Evolutionary conservation across 2,888 invertebrate genomes (phyloP).

Genomic region (Apodemia hepburni): DNA sequence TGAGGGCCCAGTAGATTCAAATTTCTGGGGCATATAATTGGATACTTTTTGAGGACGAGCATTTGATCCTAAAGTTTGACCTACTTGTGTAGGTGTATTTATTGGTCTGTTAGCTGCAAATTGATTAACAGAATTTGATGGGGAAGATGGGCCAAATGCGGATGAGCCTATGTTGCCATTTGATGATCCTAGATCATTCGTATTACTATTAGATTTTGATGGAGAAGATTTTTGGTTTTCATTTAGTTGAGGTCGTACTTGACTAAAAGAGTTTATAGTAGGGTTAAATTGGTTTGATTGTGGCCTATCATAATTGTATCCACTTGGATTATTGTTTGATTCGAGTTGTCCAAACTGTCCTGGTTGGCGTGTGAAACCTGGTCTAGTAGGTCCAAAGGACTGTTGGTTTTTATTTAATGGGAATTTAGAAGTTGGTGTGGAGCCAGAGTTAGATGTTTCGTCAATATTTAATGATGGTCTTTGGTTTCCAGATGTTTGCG

Average conservation of each 20-base stretch:
- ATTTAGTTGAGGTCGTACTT: neutral
- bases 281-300: slow-evolving; percentile 17
- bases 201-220: neutral
- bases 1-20: slow-evolving; percentile 17
- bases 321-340: slow-evolving; percentile 18
- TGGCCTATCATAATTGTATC: slow-evolving; percentile 29
- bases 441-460: neutral
- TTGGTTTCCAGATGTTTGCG: slow-evolving; percentile 4
- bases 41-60: neutral
- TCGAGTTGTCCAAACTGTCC: slow-evolving; percentile 4
- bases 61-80: neutral
- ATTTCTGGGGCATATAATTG: neutral
- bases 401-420: slow-evolving; percentile 4
- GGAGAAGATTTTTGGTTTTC: neutral
- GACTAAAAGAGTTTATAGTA: neutral
- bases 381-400: neutral
- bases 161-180: neutral
- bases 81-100: neutral
- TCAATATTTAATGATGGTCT: neutral
- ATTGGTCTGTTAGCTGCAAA: slow-evolving; percentile 2
- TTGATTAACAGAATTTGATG: neutral
- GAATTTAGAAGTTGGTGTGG: neutral
- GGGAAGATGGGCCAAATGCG: neutral
- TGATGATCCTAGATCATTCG: neutral
- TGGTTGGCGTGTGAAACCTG: neutral